Evolutionary conservation across 2,113 vertebrate genomes (phyloP).

Genomic region (Microtus oregoni): DNA sequence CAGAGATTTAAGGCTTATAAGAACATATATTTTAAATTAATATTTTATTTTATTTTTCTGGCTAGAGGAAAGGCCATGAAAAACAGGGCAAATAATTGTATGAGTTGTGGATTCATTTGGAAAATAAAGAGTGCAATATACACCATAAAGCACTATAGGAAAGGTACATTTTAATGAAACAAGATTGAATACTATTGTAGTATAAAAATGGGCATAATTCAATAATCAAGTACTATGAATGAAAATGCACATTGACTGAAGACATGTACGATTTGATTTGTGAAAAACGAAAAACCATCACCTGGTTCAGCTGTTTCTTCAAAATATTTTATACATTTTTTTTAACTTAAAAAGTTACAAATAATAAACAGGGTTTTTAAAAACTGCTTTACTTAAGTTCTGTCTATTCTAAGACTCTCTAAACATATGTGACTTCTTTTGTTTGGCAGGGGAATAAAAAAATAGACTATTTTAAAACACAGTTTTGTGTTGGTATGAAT

Average conservation of each 20-base stretch:
- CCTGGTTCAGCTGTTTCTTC: not conserved
- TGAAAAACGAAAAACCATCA: not conserved
- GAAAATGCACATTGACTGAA: not conserved
- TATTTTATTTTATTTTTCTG: not conserved
- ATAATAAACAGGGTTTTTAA: not conserved
- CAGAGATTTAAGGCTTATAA: not conserved
- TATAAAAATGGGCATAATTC: not conserved
- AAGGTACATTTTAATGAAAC: not conserved
- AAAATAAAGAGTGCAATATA: not conserved
- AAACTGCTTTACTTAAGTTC: not conserved
- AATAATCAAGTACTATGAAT: not conserved
- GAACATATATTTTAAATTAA: not conserved
- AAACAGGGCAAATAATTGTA: not conserved
- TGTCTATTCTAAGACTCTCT: not conserved
- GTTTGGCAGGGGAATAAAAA: conserved; percentile 69
- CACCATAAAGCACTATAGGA: not conserved
- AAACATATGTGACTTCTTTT: conserved; percentile 63
- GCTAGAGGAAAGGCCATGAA: not conserved
- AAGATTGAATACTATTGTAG: not conserved
- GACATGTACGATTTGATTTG: not conserved
- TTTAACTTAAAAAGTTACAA: not conserved
- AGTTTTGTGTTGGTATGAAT: conserved; percentile 56
- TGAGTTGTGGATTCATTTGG: not conserved
- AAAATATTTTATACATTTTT: not conserved
- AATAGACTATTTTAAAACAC: conserved; percentile 53